These are phyloP conservation scores for Hyperoplus lanceolatus DNA, from an alignment of 2,797 vertebrate genomes.

Conservation along the genomic window DNA sequence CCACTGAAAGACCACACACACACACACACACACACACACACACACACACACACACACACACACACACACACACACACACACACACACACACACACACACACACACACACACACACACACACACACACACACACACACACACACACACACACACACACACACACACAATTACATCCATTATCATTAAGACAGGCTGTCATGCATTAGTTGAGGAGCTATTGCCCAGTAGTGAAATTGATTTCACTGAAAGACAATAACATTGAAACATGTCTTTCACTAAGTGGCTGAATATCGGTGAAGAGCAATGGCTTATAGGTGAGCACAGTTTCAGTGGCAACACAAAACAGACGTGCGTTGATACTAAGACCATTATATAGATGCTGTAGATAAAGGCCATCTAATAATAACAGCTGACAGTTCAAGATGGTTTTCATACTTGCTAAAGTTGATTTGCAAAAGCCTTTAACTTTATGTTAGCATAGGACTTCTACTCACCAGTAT, in stretches of 20 bases:
- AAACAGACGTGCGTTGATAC: not conserved
- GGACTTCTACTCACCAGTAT: constrained; percentile 93
- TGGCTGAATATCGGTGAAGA: constrained; percentile 87
- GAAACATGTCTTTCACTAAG: not conserved
- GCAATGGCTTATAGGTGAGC: constrained; percentile 92
- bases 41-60: constrained; percentile 13
- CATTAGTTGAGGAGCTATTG: constrained; percentile 36
- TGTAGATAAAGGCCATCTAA: not conserved
- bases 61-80: not conserved
- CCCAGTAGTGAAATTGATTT: constrained; percentile 19
- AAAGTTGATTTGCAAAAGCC: not conserved
- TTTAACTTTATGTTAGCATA: not conserved
- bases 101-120: constrained; percentile 59
- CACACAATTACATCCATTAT: not conserved
- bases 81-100: not conserved
- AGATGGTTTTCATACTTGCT: not conserved
- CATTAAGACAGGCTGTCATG: constrained; percentile 12
- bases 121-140: not conserved
- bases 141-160: constrained; percentile 19
- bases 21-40: constrained; percentile 59
- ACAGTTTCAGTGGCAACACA: constrained; percentile 86
- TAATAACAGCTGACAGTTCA: not conserved
- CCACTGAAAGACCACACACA: constrained; percentile 88
- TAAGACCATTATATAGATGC: constrained; percentile 2
- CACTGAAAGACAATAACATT: constrained; percentile 13